A percentile compares a stretch with the other conserved stretches of the same genome.
Evolutionary conservation across 2,113 vertebrate genomes (phyloP).

Genomic region (Etia nguti): DNA sequence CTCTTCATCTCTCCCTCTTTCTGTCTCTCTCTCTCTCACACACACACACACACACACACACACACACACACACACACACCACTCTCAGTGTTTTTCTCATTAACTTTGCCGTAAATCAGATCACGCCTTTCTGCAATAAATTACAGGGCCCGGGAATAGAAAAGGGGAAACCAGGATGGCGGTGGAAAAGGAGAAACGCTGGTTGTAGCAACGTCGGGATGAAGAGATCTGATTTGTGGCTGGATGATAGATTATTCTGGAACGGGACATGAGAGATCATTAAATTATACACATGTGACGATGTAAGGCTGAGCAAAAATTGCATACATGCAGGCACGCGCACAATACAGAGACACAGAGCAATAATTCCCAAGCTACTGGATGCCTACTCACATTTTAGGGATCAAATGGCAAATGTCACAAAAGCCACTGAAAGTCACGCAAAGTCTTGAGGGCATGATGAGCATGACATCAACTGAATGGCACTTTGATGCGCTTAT

Average conservation of each 20-base stretch:
- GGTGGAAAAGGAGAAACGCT: slow-evolving; percentile 6
- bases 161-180: slow-evolving; percentile 16
- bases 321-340: background rate
- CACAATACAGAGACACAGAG: background rate
- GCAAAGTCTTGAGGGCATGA: background rate
- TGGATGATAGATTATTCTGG: slow-evolving; percentile 19
- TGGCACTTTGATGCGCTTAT: background rate
- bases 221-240: background rate
- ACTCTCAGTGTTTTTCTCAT: slow-evolving; percentile 44
- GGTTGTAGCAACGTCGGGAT: slow-evolving; percentile 13
- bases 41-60: background rate
- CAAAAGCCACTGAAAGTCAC: background rate
- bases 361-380: background rate
- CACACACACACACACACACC: background rate
- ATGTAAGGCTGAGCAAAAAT: background rate
- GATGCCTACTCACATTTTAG: background rate
- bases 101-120: slow-evolving; percentile 55
- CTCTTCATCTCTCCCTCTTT: background rate
- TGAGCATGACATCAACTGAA: background rate
- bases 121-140: slow-evolving; percentile 52
- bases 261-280: slow-evolving; percentile 15
- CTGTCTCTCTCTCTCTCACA: fast-evolving
- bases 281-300: slow-evolving; percentile 18
- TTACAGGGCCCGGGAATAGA: slow-evolving; percentile 28
- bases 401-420: background rate